Conservation (phyloP, 1,140 invertebrate species). For the Ericerus pela region DNA sequence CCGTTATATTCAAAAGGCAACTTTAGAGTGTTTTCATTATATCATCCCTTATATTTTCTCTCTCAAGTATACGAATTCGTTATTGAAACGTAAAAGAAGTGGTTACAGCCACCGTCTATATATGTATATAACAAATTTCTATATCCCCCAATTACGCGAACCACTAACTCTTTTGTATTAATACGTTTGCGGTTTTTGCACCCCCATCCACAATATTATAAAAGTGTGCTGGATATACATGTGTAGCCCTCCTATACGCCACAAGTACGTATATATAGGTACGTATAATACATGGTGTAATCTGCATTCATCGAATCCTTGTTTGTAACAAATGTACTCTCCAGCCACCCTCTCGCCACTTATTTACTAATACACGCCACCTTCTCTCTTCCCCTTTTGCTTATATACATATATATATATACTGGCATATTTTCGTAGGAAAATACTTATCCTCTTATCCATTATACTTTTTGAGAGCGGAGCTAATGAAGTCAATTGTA, state of each 20-base stretch:
- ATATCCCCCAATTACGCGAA: conserved; percentile 9
- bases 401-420: conserved; percentile 1
- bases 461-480: neutral
- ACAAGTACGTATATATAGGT: neutral
- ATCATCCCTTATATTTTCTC: conserved; percentile 4
- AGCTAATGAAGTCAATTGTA: conserved; percentile 9
- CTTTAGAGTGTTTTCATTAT: conserved; percentile 8
- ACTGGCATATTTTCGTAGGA: neutral
- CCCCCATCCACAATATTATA: neutral
- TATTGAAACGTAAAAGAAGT: conserved; percentile 7
- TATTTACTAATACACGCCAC: too few species aligned
- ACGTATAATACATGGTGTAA: too few species aligned
- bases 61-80: neutral
- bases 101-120: too few species aligned
- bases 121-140: too few species aligned
- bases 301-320: too few species aligned
- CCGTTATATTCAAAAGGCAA: conserved; percentile 1
- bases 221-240: too few species aligned
- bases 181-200: conserved; percentile 4
- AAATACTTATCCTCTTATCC: neutral
- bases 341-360: too few species aligned
- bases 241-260: too few species aligned
- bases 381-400: too few species aligned
- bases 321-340: too few species aligned
- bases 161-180: conserved; percentile 8